Evolutionary conservation across 2,113 vertebrate species (phyloP).

Genomic region (Microcebus jonahi): DNA sequence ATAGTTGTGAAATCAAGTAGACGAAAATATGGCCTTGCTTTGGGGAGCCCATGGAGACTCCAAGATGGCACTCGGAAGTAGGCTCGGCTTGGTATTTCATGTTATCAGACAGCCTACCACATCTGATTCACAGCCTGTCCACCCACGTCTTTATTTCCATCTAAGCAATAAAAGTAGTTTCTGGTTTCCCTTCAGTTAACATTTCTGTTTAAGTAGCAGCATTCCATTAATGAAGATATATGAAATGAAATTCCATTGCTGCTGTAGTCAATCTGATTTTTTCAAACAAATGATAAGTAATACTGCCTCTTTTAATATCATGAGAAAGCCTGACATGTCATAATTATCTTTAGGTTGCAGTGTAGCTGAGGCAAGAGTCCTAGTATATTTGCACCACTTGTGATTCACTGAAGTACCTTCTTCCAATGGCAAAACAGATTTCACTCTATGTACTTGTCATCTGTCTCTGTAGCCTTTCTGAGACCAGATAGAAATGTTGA

Average conservation of each 20-base stretch:
- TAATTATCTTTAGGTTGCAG: constrained; percentile 52
- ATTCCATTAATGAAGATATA: constrained; percentile 81
- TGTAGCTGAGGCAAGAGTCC: neutral
- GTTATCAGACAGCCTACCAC: neutral
- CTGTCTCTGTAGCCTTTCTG: constrained; percentile 7
- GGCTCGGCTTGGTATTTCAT: neutral
- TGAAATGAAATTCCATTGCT: constrained; percentile 81
- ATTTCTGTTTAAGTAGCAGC: constrained; percentile 77
- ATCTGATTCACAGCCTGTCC: constrained; percentile 75
- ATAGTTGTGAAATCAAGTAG: constrained; percentile 22
- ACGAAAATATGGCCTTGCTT: constrained; percentile 15
- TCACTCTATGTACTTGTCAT: neutral
- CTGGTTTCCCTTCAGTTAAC: constrained; percentile 78
- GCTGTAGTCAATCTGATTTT: constrained; percentile 80
- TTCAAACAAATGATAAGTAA: constrained; percentile 80
- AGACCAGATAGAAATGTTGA: neutral
- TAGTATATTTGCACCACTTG: constrained; percentile 29
- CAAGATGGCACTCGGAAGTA: neutral
- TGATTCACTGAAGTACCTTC: neutral
- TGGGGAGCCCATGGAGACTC: neutral
- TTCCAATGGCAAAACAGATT: neutral
- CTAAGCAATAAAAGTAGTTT: constrained; percentile 75
- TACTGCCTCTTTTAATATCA: constrained; percentile 76
- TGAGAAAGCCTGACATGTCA: constrained; percentile 66
- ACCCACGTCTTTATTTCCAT: constrained; percentile 60